Conservation (phyloP, 1,140 invertebrate genomes). For the Nephotettix cincticeps region DNA sequence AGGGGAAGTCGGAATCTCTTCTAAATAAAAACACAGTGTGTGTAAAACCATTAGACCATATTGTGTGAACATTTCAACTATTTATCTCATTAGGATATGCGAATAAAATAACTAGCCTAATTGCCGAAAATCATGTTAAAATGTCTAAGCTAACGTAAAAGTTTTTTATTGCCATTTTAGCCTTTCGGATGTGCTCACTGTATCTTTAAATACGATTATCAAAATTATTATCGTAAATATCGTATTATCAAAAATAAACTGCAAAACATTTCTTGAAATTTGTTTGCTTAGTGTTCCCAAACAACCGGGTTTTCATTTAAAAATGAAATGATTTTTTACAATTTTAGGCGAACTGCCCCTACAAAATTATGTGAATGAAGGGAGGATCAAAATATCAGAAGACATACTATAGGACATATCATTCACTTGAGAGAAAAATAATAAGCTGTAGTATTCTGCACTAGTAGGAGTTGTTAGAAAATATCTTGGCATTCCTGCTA, state of each 20-base stretch:
- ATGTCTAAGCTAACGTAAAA: too few relatives aligned
- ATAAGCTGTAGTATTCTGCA: not conserved
- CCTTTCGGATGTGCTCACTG: not conserved
- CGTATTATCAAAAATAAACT: not conserved
- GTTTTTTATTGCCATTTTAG: not conserved
- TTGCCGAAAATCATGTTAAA: too few relatives aligned
- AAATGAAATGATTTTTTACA: not conserved
- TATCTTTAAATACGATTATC: not conserved
- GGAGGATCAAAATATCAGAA: not conserved
- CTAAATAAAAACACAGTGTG: too few relatives aligned
- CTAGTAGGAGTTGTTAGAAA: not conserved
- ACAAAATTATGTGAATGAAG: not conserved
- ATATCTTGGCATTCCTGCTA: slow-evolving; percentile 10
- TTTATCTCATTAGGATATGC: too few relatives aligned
- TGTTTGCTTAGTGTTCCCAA: not conserved
- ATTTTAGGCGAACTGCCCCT: not conserved
- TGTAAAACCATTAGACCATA: too few relatives aligned
- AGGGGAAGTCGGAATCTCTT: too few relatives aligned
- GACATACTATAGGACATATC: too few relatives aligned
- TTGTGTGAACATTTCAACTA: too few relatives aligned
- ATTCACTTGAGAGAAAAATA: not conserved
- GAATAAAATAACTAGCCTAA: too few relatives aligned
- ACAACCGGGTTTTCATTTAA: not conserved
- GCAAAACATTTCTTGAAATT: too few relatives aligned
- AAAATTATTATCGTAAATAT: too few relatives aligned